Evolutionary conservation across 2,113 vertebrate species (phyloP), one percentile per base, ranked within the genome.

Genomic region (Martes martes): DNA sequence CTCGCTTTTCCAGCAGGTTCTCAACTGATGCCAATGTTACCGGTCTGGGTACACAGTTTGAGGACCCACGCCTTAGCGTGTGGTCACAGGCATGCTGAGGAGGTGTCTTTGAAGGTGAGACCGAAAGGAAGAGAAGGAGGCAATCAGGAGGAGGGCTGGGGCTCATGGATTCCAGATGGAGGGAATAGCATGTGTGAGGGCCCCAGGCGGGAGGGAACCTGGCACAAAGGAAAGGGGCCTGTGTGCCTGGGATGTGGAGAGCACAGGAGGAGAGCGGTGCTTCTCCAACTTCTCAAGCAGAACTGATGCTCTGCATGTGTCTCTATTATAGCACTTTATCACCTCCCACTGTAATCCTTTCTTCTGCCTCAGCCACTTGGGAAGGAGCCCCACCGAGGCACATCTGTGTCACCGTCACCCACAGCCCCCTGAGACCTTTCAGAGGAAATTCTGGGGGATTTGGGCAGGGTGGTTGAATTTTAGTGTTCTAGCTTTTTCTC

Each of bases 281-380:
- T 94, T 57, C n/a, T 71, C 65, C n/a, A 67, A 0, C 55, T 76
- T 31, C 89, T 81, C 55, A 42, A 4, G 39, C 14, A 78, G 28
- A 45, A 50, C 0, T 0, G 23, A 47, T 10, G 33, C 50, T 69
- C 92, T 7, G 33, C 0, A 1, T n/a, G 19, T 5, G 7, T 39
- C 50, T 67, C 39, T 42, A 19, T 52, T 31, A 10, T 6, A n/a
- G 84, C 2, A 4, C n/a, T 26, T 21, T 7, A 23, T 47, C 33
- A 36, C 50, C n/a, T 71, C 47, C 55, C 50, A 31, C 55, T 39
- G 74, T 31, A 47, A 16, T 26, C 47, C 82, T 42, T 81, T n/a
- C 59, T 69, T 85, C 67, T n/a, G 16, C 73, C 69, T 73, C 84
- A 55, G 39, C 81, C 61, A 13, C 84, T 50, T 76, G 42, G 13